These are phyloP conservation scores for Mythimna loreyi DNA, from an alignment of 2,888 invertebrate genomes.

Conservation along the genomic window DNA sequence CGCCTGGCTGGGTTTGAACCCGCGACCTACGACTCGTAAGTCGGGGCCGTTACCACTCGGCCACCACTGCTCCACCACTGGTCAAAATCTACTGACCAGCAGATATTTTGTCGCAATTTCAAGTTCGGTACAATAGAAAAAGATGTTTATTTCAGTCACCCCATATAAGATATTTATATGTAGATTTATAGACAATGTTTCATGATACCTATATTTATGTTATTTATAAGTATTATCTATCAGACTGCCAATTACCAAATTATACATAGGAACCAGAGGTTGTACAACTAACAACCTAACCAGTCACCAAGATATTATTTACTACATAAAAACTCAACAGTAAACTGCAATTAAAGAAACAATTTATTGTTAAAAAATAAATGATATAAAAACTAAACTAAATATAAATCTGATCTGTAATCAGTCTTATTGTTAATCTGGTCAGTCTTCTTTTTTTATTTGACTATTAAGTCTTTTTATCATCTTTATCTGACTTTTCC, in stretches of 20 bases:
- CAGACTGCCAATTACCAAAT: neutral
- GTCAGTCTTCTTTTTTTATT: constrained; percentile 6
- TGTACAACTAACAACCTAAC: neutral
- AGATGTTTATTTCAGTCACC: too few relatives aligned
- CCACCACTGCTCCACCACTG: too few relatives aligned
- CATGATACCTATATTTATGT: too few relatives aligned
- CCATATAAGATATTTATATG: too few relatives aligned
- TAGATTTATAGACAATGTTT: too few relatives aligned
- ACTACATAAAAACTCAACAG: constrained; percentile 9
- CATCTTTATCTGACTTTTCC: constrained; percentile 34
- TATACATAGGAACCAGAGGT: neutral
- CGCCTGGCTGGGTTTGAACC: too few relatives aligned
- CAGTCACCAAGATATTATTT: neutral
- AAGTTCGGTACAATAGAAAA: too few relatives aligned
- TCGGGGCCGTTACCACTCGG: too few relatives aligned
- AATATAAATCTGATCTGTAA: neutral
- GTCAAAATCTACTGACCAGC: too few relatives aligned
- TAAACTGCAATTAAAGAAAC: constrained; percentile 14
- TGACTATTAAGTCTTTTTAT: constrained; percentile 12
- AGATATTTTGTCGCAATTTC: too few relatives aligned
- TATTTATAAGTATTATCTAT: neutral
- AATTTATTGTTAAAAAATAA: constrained; percentile 33
- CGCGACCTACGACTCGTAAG: too few relatives aligned
- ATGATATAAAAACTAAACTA: constrained; percentile 1
- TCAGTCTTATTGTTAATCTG: neutral